Base-by-base conservation (phyloP, 1,140 invertebrate genomes). In the Drosophila repleta region DNA sequence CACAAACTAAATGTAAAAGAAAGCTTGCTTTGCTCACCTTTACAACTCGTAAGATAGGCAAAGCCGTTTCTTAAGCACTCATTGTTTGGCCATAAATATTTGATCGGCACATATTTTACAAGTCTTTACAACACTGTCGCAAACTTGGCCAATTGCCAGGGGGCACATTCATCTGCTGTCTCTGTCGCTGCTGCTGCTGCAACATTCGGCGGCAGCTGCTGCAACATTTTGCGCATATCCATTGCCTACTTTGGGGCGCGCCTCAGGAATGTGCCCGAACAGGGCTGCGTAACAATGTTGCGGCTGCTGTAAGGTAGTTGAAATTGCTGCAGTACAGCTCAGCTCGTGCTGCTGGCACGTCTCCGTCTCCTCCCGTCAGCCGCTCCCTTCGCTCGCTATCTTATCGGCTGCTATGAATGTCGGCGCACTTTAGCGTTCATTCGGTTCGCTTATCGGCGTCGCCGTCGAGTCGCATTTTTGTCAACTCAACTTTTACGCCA, bases 191-290 rank as follows among this genome's bases (percentile, higher is more conserved):
- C 66, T 4, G 43, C 67, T 55, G 53, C 70, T 65, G 81, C 81
- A 68, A 51, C 82, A 71, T 51, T 73, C 58, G 24, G 57, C n/a
- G 64, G 63, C 63, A 67, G 56, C 63, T 61, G 63, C 39, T 15
- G 63, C 63, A 64, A 32, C 67, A 64, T 73, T 82, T 78, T 65
- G 63, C 58, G 80, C 82, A 87, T 67, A 71, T 87, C 39, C 64
- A 67, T 78, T 71, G 66, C 66, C 69, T 71, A 69, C 65, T 70
- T 78, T 69, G 37, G 48, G 66, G 63, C 56, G 48, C 45, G 45
- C 39, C 64, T 57, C 41, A 15, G 65, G 46, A 78, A 74, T 75
- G 67, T 55, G 63, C 66, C 55, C 46, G 58, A 49, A 37, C 62
- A 57, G 46, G 8, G 17, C 24, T n/a, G 39, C 32, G 32, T 35